Evolutionary conservation across 2,888 invertebrate genomes (phyloP).

Genomic region (Seira ritae): DNA sequence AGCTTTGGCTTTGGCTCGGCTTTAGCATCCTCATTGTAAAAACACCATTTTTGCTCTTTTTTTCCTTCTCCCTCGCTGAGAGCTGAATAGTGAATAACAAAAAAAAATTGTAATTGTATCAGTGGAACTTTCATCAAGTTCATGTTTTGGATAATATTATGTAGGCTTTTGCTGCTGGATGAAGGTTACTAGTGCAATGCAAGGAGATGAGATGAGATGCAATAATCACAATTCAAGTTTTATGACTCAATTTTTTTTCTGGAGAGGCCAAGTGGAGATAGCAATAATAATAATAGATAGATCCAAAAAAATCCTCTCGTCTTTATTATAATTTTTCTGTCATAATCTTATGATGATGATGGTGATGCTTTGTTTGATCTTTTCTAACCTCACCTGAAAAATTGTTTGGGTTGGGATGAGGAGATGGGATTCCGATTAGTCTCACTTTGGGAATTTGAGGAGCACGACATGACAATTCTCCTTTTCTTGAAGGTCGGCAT

Average conservation of each 20-base stretch:
- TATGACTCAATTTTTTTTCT: background rate
- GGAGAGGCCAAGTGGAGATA: background rate
- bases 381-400: slow-evolving; percentile 4
- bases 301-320: background rate
- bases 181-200: slow-evolving; percentile 8
- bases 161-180: background rate
- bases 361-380: background rate
- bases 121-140: slow-evolving; percentile 10
- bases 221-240: background rate
- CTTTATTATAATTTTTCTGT: background rate
- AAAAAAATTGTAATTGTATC: background rate
- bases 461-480: background rate
- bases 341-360: background rate
- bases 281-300: no score
- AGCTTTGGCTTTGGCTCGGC: no score
- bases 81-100: background rate
- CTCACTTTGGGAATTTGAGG: background rate
- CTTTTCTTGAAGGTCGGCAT: background rate
- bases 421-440: no score
- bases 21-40: no score
- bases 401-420: background rate
- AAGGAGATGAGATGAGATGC: no score
- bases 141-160: background rate
- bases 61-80: no score
- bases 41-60: no score